A percentile compares a stretch with the other conserved stretches of the same genome.
Evolutionary conservation across 2,113 vertebrate genomes (phyloP).

Genomic region (Ochotona princeps): DNA sequence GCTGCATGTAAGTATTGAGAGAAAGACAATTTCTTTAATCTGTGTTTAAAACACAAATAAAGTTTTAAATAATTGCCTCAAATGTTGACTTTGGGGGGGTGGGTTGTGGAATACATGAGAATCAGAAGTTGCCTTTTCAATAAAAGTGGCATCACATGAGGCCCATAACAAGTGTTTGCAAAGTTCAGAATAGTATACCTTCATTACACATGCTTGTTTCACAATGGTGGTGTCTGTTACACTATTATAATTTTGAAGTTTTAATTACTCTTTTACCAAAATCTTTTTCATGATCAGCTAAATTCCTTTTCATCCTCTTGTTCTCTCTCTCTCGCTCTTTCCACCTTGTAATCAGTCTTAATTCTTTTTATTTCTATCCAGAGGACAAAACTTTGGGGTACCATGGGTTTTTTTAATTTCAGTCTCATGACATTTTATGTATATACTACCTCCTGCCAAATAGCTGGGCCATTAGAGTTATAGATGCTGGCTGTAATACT

Average conservation of each 20-base stretch:
- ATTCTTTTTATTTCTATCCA: constrained; percentile 48
- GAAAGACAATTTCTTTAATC: constrained; percentile 9
- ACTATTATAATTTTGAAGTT: constrained; percentile 18
- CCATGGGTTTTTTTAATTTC: constrained; percentile 78
- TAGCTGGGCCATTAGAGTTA: constrained; percentile 80
- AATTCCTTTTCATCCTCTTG: accelerated
- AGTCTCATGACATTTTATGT: constrained; percentile 78
- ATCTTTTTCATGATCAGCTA: constrained; percentile 31
- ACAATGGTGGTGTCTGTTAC: neutral
- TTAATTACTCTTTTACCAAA: constrained; percentile 13
- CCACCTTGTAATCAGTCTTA: constrained; percentile 33
- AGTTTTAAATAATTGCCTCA: constrained; percentile 24
- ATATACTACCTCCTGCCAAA: constrained; percentile 83
- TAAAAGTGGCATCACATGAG: neutral
- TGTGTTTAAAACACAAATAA: constrained; percentile 39
- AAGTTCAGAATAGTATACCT: neutral
- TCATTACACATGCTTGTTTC: constrained; percentile 5
- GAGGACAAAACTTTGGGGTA: constrained; percentile 72
- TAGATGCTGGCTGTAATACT: constrained; percentile 83
- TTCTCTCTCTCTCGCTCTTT: neutral
- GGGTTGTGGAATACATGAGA: neutral
- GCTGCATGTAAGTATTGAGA: neutral
- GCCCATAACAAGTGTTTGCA: neutral
- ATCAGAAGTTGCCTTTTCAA: neutral
- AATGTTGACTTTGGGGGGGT: neutral